Percentiles rank a stretch among this genome's conserved stretches.
Evolutionary conservation across 2,113 vertebrate species (phyloP).

Genomic region (Beaufortia kweichowensis): DNA sequence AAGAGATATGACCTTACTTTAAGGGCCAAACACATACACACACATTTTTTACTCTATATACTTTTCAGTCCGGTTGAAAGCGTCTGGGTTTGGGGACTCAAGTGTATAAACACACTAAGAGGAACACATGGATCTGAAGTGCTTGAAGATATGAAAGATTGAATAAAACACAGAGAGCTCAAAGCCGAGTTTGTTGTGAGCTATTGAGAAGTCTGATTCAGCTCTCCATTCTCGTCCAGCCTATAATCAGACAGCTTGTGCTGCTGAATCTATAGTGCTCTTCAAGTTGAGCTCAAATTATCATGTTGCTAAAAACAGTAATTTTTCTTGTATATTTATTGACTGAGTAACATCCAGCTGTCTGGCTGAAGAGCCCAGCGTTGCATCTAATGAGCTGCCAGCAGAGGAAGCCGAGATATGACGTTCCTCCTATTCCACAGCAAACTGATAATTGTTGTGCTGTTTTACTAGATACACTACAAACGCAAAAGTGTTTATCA

Average conservation of each 20-base stretch:
- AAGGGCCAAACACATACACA: not conserved
- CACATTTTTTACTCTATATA: not conserved
- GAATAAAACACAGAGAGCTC: not conserved
- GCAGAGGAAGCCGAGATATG: slow-evolving; percentile 32
- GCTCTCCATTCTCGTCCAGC: not conserved
- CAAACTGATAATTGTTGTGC: slow-evolving; percentile 45
- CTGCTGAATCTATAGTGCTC: slow-evolving; percentile 36
- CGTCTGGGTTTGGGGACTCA: not conserved
- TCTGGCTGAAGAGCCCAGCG: slow-evolving; percentile 36
- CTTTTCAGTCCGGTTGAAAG: not conserved
- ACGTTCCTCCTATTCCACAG: slow-evolving; percentile 26
- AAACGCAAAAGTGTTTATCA: slow-evolving; percentile 10
- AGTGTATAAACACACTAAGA: not conserved
- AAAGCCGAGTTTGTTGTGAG: not conserved
- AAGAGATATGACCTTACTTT: not conserved
- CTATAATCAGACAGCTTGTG: slow-evolving; percentile 22
- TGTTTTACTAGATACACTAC: slow-evolving; percentile 16
- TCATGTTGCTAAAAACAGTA: slow-evolving; percentile 45
- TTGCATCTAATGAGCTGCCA: slow-evolving; percentile 53
- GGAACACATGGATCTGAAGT: not conserved
- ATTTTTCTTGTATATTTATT: slow-evolving; percentile 34
- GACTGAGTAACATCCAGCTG: slow-evolving; percentile 43
- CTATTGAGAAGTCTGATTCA: not conserved
- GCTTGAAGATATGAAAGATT: not conserved
- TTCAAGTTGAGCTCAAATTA: slow-evolving; percentile 43